Conservation (phyloP, 2,797 vertebrate species). For the Morelia viridis region DNA sequence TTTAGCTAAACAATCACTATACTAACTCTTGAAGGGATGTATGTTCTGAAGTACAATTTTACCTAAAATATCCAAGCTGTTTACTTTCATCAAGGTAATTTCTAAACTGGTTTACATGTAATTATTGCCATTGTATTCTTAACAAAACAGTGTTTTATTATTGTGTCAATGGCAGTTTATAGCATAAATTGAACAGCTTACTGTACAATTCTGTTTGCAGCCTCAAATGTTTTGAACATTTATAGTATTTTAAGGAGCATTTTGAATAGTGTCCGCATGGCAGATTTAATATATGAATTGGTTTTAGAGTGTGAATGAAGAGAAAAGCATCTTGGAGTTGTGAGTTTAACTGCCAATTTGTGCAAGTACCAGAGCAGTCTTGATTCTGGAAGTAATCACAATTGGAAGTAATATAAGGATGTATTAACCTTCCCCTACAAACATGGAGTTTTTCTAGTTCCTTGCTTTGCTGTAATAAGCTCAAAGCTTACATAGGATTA, state of each 20-base stretch:
- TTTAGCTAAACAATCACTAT: neutral
- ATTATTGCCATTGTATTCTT: neutral
- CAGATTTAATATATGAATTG: too few species aligned
- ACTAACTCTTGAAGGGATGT: neutral
- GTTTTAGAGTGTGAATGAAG: neutral
- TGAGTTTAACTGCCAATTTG: neutral
- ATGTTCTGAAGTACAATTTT: neutral
- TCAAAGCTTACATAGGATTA: neutral
- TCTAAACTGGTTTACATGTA: neutral
- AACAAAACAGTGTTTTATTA: neutral
- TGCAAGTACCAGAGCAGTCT: neutral
- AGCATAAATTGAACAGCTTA: neutral
- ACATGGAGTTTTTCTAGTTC: too few species aligned
- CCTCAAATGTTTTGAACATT: neutral
- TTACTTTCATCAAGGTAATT: neutral
- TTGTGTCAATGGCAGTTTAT: neutral
- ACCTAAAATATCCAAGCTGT: neutral
- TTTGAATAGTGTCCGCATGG: neutral
- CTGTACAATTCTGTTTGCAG: neutral
- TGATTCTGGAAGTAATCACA: neutral
- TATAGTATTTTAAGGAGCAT: neutral
- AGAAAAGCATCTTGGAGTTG: neutral
- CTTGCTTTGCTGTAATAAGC: neutral
- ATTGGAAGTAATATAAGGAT: neutral
- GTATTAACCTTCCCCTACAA: neutral